Evolutionary conservation across 2,888 invertebrate species (phyloP), one percentile per base, ranked within the genome.

Genomic region (Rhimphoctona megacephalus): DNA sequence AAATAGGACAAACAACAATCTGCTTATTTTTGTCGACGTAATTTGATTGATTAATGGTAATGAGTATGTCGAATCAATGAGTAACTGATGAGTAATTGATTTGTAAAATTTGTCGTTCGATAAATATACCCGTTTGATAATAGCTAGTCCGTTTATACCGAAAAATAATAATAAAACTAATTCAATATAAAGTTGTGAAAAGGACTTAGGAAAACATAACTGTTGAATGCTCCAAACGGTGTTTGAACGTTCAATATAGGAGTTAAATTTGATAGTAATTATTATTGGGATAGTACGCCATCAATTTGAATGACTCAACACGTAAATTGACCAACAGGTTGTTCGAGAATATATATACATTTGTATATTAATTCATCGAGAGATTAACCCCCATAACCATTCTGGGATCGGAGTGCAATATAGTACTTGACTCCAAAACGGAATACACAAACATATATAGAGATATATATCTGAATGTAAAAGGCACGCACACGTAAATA

Each of bases 341-440:
- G 87, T 88, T 57, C 80, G 69, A 49, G 36, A 17, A 33, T 57
- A 43, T 70, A 39, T 57, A 39, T 14, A 25, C n/a, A 11, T 54
- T 52, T 54, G 49, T 64, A 69, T 89, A 90, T 91, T 91, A 89
- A 89, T 91, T 89, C 88, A 87, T 90, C 87, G 87, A 81, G 87
- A 86, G 88, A 86, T 89, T 89, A 92, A 91, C 90, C 91, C 89
- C 85, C 90, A 90, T 91, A 89, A 88, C 90, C 89, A 88, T 91
- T 88, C 76, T 77, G 86, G 90, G 88, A 89, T 86, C 86, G 83
- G 76, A 69, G 22, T 79, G 52, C 66, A 72, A 66, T 81, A 52
- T 81, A 52, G 79, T 67, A 61, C 52, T 72, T 78, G 49, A 43
- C 39, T 74, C 2, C 22, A 72, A 67, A 54, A 73, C 57, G 66